These are phyloP conservation scores for Sebastes steindachneri DNA, from an alignment of 2,797 vertebrate species.

Conservation along the genomic window DNA sequence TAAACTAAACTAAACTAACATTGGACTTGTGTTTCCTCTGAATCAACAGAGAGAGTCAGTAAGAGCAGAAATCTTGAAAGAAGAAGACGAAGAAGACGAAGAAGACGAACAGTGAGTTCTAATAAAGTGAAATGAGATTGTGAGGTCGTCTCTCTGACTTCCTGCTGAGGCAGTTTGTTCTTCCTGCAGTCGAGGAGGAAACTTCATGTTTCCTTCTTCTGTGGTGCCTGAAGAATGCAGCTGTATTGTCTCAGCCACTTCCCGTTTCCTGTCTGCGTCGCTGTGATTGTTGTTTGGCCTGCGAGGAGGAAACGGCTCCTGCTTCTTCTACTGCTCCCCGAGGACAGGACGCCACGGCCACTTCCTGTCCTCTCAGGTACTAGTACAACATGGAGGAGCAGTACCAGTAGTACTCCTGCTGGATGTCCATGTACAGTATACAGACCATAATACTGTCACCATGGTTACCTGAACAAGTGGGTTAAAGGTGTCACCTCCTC, in stretches of 20 bases:
- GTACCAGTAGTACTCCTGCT: too few relatives aligned
- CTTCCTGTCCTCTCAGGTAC: not conserved
- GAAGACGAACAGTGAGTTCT: too few relatives aligned
- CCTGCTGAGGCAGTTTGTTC: too few relatives aligned
- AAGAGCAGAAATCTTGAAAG: too few relatives aligned
- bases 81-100: too few relatives aligned
- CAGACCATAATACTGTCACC: not conserved
- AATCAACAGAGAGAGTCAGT: too few relatives aligned
- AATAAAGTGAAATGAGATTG: too few relatives aligned
- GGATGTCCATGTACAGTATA: not conserved
- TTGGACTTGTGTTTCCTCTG: too few relatives aligned
- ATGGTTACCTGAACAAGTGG: not conserved
- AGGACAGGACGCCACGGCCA: not conserved
- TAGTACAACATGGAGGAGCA: not conserved
- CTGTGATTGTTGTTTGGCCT: not conserved
- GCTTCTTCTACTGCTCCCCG: not conserved
- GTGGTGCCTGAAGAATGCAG: not conserved
- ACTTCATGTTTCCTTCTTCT: not conserved
- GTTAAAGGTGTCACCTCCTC: too few relatives aligned
- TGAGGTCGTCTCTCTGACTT: too few relatives aligned
- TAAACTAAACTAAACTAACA: too few relatives aligned
- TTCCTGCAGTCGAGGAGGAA: not conserved
- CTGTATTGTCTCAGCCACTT: slow-evolving; percentile 3
- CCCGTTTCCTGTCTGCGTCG: not conserved
- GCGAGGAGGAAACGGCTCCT: not conserved